Evolutionary conservation across 2,113 vertebrate genomes (phyloP), one percentile per base, ranked within the genome.

Genomic region (Megalops atlanticus): DNA sequence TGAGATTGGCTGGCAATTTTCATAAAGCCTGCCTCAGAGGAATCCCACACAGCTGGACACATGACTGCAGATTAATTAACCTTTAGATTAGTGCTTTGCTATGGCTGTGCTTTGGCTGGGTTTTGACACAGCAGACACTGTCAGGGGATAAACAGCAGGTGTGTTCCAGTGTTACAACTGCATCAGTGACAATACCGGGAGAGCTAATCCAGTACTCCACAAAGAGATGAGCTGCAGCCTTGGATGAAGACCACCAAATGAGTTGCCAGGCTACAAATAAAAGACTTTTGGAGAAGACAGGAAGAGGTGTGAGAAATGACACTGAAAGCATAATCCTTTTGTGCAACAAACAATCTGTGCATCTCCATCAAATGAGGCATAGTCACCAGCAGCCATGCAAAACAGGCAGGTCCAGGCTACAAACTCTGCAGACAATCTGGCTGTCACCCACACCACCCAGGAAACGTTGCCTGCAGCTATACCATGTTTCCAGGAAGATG

Each of bases 141-240:
- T 39, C 27, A 24, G 0, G 38, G 24, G 77, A 43, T 78, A 68
- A 40, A 31, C 40, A 35, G 16, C 18, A 27, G 77, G 77, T 31
- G 54, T 68, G 77, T 69, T 69, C 36, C 12, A 31, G 58, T 70
- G 35, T 41, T 49, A n/a, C 40, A 10, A 1, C 7, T 31, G 58
- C 58, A 71, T 47, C 72, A 79, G 41, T 70, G 77, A 70, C 77
- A 70, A 45, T 79, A 11, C 21, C 39, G 18, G 54, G 36, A 68
- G 31, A 45, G 54, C 15, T n/a, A 35, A 16, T 31, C 39, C 54
- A 68, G n/a, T 31, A 45, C 27, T 33, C 35, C n/a, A 79, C 41
- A 52, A 64, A 6, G 52, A 12, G 33, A 64, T 15, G 8, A 0
- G 24, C 18, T 45, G 40, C 16, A 36, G 8, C 1, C 24, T 24